Percentiles rank a stretch among this genome's conserved stretches.
phyloP scores from a whole-genome alignment of 37 sponge, comb jelly and placozoan species.

The Oscarella lobularis region DNA sequence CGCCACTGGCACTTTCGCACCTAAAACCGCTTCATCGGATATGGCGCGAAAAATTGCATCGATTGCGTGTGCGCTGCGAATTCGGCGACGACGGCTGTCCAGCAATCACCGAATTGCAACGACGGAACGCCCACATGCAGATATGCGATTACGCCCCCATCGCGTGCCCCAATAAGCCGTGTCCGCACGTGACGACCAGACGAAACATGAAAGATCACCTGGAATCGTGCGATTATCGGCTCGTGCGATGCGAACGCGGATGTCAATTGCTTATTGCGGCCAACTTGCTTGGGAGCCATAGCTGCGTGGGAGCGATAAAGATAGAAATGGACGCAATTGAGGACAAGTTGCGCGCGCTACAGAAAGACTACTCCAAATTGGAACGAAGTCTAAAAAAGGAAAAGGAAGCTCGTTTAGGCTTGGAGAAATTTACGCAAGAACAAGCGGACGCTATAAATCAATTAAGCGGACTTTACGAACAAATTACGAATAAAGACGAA shows the following conservation, averaged over 20 bases:
- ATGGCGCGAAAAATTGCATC: conserved; percentile 23
- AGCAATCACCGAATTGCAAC: conserved; percentile 17
- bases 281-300: background rate
- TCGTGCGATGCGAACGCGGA: conserved; percentile 6
- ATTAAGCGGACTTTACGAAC: background rate
- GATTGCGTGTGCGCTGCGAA: conserved; percentile 15
- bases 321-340: background rate
- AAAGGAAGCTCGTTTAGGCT: background rate
- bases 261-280: background rate
- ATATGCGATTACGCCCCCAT: conserved; percentile 15
- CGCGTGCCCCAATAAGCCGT: conserved; percentile 25
- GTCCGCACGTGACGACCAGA: conserved; percentile 10
- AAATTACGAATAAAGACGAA: background rate
- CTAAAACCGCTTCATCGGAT: conserved; percentile 20
- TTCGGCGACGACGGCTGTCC: conserved; percentile 18
- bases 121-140: conserved; percentile 9
- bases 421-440: background rate
- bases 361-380: background rate
- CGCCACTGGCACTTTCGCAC: conserved; percentile 8
- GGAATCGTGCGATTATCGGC: conserved; percentile 14
- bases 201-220: conserved; percentile 15
- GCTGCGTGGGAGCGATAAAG: background rate
- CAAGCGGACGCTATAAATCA: background rate
- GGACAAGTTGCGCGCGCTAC: background rate
- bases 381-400: background rate